Evolutionary conservation across 2,888 invertebrate species (phyloP).

Genomic region (Pantelozetes paolii): DNA sequence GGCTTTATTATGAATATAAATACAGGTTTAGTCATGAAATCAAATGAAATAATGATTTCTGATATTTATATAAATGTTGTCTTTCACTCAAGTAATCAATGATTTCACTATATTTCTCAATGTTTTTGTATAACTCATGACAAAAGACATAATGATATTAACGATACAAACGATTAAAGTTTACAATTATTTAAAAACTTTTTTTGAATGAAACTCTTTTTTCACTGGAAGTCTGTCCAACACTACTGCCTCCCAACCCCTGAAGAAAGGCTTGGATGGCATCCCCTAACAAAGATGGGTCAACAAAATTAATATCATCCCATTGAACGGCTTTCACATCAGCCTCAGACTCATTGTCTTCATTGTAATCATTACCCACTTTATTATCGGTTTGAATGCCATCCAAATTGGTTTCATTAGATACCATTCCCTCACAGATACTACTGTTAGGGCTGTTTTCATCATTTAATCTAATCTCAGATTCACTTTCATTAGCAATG

Average conservation of each 20-base stretch:
- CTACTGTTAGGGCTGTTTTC: not conserved
- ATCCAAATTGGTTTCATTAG: conserved; percentile 20
- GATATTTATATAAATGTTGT: too few species aligned
- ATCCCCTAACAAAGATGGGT: conserved; percentile 46
- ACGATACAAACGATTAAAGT: not conserved
- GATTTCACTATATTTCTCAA: too few species aligned
- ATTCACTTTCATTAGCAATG: not conserved
- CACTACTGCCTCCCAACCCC: conserved; percentile 41
- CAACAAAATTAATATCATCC: conserved; percentile 46
- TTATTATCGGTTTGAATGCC: not conserved
- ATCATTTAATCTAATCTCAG: not conserved
- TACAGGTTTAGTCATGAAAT: too few species aligned
- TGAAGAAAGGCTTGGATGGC: conserved; percentile 46
- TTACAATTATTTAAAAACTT: conserved; percentile 28
- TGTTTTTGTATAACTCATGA: not conserved
- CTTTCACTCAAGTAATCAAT: too few species aligned
- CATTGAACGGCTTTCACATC: conserved; percentile 45
- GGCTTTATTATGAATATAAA: too few species aligned
- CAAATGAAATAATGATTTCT: too few species aligned
- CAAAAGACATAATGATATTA: not conserved
- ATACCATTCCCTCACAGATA: not conserved
- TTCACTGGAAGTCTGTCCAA: conserved; percentile 15
- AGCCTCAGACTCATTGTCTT: conserved; percentile 26
- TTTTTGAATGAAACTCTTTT: conserved; percentile 45
- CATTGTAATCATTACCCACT: not conserved